Conservation (phyloP, 1,140 invertebrate genomes). For the Tribolium madens region DNA sequence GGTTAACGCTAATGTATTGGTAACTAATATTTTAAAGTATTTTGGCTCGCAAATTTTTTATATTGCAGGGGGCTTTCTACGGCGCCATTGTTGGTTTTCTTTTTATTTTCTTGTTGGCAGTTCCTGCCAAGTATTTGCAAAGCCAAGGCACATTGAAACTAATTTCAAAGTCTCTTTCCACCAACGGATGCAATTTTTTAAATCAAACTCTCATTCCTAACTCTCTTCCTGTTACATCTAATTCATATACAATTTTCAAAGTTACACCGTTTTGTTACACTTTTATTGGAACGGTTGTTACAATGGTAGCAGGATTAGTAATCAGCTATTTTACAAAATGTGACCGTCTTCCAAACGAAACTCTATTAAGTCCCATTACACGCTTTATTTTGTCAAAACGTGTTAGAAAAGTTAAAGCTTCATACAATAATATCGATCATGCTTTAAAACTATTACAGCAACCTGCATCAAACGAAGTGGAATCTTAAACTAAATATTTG, state of each 20-base stretch:
- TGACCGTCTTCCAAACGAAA: constrained; percentile 50
- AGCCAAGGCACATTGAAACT: constrained; percentile 38
- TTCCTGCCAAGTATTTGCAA: constrained; percentile 52
- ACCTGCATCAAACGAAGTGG: not conserved
- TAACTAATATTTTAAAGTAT: constrained; percentile 18
- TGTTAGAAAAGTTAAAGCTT: not conserved
- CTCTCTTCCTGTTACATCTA: not conserved
- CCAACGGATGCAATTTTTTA: constrained; percentile 46
- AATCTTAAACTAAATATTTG: no score
- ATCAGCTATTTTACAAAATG: constrained; percentile 59
- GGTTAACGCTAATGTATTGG: constrained; percentile 69
- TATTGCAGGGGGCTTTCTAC: constrained; percentile 54
- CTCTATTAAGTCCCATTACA: constrained; percentile 57
- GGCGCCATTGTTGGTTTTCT: constrained; percentile 44
- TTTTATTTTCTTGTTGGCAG: constrained; percentile 40
- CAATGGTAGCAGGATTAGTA: constrained; percentile 55
- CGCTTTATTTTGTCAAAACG: constrained; percentile 42
- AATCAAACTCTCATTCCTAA: not conserved
- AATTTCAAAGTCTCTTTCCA: constrained; percentile 51
- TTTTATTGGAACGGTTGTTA: constrained; percentile 54
- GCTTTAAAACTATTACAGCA: not conserved
- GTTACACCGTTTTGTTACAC: constrained; percentile 62
- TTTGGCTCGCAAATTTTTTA: not conserved
- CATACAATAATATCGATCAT: not conserved
- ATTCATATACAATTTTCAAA: not conserved